Evolutionary conservation across 2,113 vertebrate species (phyloP).

Genomic region (Paratilapia polleni): DNA sequence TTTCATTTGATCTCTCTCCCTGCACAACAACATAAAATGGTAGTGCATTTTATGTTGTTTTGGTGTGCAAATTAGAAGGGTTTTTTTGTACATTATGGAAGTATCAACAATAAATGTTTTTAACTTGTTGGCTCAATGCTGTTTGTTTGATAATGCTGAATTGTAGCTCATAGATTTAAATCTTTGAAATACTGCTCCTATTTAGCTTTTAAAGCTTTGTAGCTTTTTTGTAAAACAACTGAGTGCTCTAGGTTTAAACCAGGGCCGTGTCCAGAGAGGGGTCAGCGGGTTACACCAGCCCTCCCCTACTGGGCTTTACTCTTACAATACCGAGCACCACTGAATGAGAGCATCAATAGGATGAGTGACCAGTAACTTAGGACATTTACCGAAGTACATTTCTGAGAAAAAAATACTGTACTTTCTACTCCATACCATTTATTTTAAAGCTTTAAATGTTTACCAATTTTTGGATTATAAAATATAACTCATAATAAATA

Average conservation of each 20-base stretch:
- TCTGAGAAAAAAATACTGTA: too few species aligned
- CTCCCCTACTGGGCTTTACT: neutral
- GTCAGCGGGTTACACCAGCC: neutral
- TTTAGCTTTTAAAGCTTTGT: neutral
- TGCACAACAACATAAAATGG: too few species aligned
- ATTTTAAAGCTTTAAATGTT: too few species aligned
- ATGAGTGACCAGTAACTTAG: too few species aligned
- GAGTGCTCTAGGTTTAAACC: neutral
- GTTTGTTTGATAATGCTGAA: neutral
- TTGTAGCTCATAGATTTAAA: neutral
- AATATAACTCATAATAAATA: too few species aligned
- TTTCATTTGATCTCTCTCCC: conserved; percentile 27
- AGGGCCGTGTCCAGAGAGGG: neutral
- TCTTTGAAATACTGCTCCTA: neutral
- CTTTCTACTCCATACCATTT: too few species aligned
- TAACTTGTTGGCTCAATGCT: conserved; percentile 69
- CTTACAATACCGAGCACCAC: neutral
- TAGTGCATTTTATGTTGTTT: conserved; percentile 30
- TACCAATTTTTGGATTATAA: too few species aligned
- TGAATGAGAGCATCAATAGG: too few species aligned
- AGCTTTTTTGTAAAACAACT: neutral
- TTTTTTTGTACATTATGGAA: conserved; percentile 70
- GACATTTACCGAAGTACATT: too few species aligned
- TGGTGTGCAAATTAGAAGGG: conserved; percentile 36
- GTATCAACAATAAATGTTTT: conserved; percentile 79